Evolutionary conservation across 2,797 vertebrate species (phyloP), one percentile per base, ranked within the genome.

Genomic region (Schizothorax lantsangensis): DNA sequence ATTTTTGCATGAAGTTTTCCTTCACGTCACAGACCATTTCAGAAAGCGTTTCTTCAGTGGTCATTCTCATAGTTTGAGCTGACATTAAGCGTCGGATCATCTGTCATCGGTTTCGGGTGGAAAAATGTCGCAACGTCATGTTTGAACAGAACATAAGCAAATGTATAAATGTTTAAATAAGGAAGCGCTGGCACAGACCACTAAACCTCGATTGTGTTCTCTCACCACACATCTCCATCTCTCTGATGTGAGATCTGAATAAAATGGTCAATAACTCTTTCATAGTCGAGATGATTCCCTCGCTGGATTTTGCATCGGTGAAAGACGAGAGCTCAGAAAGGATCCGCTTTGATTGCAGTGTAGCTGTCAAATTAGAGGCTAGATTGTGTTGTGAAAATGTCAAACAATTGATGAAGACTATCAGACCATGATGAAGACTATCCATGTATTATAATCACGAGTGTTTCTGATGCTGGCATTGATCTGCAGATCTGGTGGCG

Each of bases 41-140:
- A 23, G 36, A 1, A 15, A 30, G 62, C 2, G 9, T 30, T 54
- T 77, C 78, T 81, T 49, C 49, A 57, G 45, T 77, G 85, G 21
- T 88, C 66, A 62, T 43, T 72, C 66, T 80, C 91, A 94, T 93
- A 92, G 92, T 93, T 91, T 91, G 64, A 3, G 62, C 62, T 66
- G 83, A 89, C 92, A 89, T 91, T 92, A 92, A 92, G 30, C 79
- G 30, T 26, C 52, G 84, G 83, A 89, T 72, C 69, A 23, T 72
- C 69, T 38, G 11, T 8, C 47, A 54, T 12, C 47, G 5, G 11
- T 57, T 57, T 38, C 1, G 33, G 19, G 6, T n/a, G 52, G 21
- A 57, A 57, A 38, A 17, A 59, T n/a, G 71, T 45, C 1, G 5
- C 40, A 15, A 73, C 12, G 19, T 38, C 52, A 79, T 38, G 52